phyloP scores from a whole-genome alignment of 2,888 invertebrate genomes.

The Arctia plantaginis region DNA sequence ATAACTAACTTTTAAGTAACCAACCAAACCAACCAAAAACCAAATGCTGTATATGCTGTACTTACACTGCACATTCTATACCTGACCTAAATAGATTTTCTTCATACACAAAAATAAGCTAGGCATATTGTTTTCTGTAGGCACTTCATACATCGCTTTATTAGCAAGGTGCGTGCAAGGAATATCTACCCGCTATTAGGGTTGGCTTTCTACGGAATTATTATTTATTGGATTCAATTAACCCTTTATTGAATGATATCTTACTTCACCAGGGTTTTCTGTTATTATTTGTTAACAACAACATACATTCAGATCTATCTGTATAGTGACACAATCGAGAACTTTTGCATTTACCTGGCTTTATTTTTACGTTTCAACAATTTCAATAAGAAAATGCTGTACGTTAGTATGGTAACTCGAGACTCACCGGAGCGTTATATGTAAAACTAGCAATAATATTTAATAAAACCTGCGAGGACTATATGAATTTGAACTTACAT shows the following conservation, averaged over 20 bases:
- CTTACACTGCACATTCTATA: neutral
- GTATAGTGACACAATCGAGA: conserved; percentile 14
- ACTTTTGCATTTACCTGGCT: conserved; percentile 21
- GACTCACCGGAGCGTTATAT: conserved; percentile 59
- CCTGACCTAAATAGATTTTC: conserved; percentile 45
- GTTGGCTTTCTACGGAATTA: conserved; percentile 55
- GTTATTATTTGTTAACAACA: conserved; percentile 16
- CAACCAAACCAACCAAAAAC: neutral
- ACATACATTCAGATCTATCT: neutral
- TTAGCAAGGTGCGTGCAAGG: conserved; percentile 77
- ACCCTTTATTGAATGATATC: conserved; percentile 64
- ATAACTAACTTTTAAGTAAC: neutral
- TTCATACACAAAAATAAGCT: conserved; percentile 57
- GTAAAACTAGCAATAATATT: conserved; percentile 50
- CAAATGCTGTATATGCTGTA: neutral
- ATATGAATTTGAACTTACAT: conserved; percentile 64
- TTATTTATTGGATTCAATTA: conserved; percentile 73
- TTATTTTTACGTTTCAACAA: conserved; percentile 31
- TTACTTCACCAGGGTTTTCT: conserved; percentile 41
- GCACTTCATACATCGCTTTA: conserved; percentile 79
- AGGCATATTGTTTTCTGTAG: conserved; percentile 63
- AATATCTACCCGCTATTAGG: conserved; percentile 64
- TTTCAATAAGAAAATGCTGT: conserved; percentile 39
- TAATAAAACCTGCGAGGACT: conserved; percentile 55
- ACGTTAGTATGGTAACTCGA: conserved; percentile 32